Evolutionary conservation across 2,113 vertebrate species (phyloP).

Genomic region (Chaenocephalus aceratus): DNA sequence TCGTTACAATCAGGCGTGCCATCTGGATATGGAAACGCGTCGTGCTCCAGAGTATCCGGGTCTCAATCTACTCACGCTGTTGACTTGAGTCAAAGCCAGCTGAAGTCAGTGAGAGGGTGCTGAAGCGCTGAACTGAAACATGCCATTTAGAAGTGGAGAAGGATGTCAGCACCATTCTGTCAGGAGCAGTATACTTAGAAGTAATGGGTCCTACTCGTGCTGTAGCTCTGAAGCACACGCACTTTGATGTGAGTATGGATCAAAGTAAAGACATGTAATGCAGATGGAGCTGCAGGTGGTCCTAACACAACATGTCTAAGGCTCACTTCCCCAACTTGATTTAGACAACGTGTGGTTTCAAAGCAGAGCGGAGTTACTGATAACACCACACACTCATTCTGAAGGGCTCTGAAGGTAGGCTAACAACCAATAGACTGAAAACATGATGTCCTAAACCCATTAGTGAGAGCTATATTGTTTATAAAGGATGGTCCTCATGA

Average conservation of each 20-base stretch:
- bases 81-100: neutral
- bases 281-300: neutral
- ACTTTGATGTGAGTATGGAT: too few species aligned
- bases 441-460: neutral
- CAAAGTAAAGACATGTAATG: too few species aligned
- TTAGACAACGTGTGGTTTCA: neutral
- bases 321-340: neutral
- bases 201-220: neutral
- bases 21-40: constrained; percentile 7
- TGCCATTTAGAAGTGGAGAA: neutral
- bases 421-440: neutral
- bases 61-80: neutral
- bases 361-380: neutral
- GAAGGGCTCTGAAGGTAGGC: neutral
- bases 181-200: neutral
- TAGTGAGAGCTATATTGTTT: neutral
- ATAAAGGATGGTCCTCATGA: neutral
- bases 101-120: too few species aligned
- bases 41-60: constrained; percentile 10
- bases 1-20: neutral
- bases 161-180: constrained; percentile 17
- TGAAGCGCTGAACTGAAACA: neutral
- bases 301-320: neutral
- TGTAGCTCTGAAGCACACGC: neutral
- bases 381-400: neutral